Evolutionary conservation across 2,797 vertebrate species (phyloP).

Genomic region (Notamacropus eugenii): DNA sequence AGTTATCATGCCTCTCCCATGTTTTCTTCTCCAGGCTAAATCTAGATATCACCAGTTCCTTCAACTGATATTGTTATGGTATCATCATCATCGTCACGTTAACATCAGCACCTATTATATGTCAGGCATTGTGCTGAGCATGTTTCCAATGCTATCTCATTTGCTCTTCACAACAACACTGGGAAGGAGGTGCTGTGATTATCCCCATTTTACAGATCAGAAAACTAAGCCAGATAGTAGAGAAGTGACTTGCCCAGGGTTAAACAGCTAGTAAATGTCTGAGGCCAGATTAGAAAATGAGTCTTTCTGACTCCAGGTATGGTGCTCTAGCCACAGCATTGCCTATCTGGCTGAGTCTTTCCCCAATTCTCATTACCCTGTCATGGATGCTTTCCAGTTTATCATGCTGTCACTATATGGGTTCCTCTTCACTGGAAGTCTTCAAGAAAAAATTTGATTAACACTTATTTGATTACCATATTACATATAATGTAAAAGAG

Average conservation of each 20-base stretch:
- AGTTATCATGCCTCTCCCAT: too few relatives aligned
- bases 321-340: background rate
- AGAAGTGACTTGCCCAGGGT: background rate
- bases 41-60: too few relatives aligned
- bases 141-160: too few relatives aligned
- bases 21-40: too few relatives aligned
- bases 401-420: background rate
- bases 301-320: background rate
- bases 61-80: too few relatives aligned
- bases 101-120: too few relatives aligned
- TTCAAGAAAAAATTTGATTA: background rate
- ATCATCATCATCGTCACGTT: too few relatives aligned
- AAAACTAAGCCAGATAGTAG: background rate
- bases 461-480: background rate
- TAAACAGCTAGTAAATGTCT: background rate
- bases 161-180: too few relatives aligned
- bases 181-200: background rate
- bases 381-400: background rate
- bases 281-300: background rate
- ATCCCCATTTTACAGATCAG: background rate
- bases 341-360: background rate
- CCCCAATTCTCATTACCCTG: background rate
- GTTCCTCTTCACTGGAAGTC: background rate
- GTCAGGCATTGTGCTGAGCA: too few relatives aligned
- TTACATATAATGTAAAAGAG: background rate